phyloP scores from a whole-genome alignment of 2,797 vertebrate genomes.

The Florisuga fusca region DNA sequence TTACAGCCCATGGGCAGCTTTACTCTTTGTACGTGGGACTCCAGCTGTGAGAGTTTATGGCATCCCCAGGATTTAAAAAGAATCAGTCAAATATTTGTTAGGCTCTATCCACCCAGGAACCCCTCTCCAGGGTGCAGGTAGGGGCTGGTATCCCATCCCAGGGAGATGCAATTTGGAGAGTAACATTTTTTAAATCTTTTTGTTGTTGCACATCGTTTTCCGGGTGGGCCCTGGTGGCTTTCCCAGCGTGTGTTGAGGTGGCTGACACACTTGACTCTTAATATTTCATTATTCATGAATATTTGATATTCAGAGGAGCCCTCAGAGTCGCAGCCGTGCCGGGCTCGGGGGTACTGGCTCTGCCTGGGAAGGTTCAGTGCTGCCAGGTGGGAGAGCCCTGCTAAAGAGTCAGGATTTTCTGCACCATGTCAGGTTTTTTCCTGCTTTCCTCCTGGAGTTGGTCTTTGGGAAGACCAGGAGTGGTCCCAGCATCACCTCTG shows the following conservation, averaged over 20 bases:
- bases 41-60: fast-evolving
- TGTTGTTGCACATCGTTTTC: background rate
- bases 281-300: background rate
- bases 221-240: background rate
- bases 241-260: fast-evolving
- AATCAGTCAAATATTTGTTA: no score
- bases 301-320: background rate
- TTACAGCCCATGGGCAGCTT: background rate
- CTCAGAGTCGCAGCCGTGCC: background rate
- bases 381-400: background rate
- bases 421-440: fast-evolving
- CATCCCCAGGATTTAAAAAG: fast-evolving
- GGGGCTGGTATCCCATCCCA: fast-evolving
- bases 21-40: background rate
- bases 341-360: fast-evolving
- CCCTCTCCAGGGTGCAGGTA: fast-evolving
- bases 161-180: background rate
- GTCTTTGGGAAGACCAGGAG: background rate
- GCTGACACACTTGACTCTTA: no score
- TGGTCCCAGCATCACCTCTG: fast-evolving
- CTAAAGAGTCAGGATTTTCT: fast-evolving
- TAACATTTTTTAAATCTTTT: fast-evolving
- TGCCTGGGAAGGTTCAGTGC: background rate
- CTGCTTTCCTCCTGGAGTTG: background rate
- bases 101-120: background rate